Conservation (phyloP, 2,888 invertebrate species). For the Tridacna crocea region DNA sequence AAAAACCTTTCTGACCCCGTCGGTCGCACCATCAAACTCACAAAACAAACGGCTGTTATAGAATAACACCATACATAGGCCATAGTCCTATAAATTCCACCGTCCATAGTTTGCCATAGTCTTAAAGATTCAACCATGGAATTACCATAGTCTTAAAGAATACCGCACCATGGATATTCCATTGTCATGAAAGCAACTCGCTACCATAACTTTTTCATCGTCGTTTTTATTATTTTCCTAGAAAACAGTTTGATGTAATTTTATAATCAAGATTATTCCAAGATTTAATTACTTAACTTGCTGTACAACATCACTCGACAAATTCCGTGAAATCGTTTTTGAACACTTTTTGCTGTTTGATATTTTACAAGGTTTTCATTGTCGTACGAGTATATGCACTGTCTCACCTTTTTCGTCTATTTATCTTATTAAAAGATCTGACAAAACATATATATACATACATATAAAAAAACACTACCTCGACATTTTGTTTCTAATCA, state of each 20-base stretch:
- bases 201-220: background rate
- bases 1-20: slow-evolving; percentile 71
- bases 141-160: background rate
- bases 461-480: no score
- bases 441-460: no score
- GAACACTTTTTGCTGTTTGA: no score
- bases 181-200: background rate
- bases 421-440: background rate
- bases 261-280: no score
- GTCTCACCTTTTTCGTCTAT: background rate
- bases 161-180: background rate
- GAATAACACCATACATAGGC: slow-evolving; percentile 35
- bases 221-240: background rate
- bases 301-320: no score
- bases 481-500: no score
- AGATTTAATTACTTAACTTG: background rate
- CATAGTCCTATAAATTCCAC: slow-evolving; percentile 33
- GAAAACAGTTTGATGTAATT: background rate
- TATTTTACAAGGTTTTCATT: background rate
- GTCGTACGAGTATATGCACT: background rate
- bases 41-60: slow-evolving; percentile 23
- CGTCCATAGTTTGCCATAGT: slow-evolving; percentile 7
- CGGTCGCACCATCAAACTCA: slow-evolving; percentile 16
- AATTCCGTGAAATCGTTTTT: no score
- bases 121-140: slow-evolving; percentile 2